Base-by-base conservation (phyloP, 2,113 vertebrate species). In the Stegastes partitus region DNA sequence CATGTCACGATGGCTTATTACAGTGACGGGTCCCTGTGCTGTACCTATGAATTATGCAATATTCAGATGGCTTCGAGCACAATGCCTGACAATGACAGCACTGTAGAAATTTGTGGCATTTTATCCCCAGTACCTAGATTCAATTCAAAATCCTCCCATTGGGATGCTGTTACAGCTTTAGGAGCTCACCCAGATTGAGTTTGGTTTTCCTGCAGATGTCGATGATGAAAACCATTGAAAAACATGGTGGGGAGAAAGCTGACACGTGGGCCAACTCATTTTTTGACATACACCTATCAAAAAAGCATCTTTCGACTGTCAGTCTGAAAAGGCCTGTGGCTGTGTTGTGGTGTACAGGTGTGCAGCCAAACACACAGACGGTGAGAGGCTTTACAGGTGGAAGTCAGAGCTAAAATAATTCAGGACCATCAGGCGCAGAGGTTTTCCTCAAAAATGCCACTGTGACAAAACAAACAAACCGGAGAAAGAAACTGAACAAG, bases 31-130 rank as follows among this genome's bases (percentile, higher is more conserved):
- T 85, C 62, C 31, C 79, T 69, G 72, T 74, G 73, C 81, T 70
- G 59, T 58, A 16, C 47, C 71, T 68, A 89, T 92, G 87, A 86
- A 92, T 91, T 85, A 91, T 93, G 87, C 82, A 92, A 54, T 68
- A 83, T 68, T 77, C 79, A 56, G 75, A 73, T 67, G 80, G 68
- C 77, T 87, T 47, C 73, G 65, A 68, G 63, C 47, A 85, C 84
- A 87, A 79, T 82, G 39, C 74, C 54, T 66, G 44, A 85, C 62
- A 79, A 74, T 81, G 73, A 90, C 79, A 82, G 82, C 39, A 21
- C 31, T 59, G 59, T 15, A 53, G 58, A 83, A 68, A 89, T 82
- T 65, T 47, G 0, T 57, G 75, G 55, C 49, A 63, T 88, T 85
- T 82, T 67, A 80, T 87, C 58, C 67, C 23, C 19, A 26, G 23